Conservation (phyloP, 2,113 vertebrate genomes). For the Xenotilapia longispinis region DNA sequence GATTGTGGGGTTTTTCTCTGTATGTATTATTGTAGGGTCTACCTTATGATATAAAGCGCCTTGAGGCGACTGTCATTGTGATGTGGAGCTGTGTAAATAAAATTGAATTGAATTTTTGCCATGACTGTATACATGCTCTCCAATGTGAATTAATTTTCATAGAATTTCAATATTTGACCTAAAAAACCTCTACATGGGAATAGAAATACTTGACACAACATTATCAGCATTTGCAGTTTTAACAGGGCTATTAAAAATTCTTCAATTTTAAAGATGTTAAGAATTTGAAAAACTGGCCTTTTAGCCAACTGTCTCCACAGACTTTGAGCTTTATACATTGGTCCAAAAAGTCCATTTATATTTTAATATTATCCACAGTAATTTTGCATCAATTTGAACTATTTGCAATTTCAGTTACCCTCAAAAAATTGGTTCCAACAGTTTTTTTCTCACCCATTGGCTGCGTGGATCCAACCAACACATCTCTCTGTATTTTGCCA, state of each 20-base stretch:
- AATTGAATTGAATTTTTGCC: not conserved
- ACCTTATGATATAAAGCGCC: not conserved
- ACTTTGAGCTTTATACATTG: not conserved
- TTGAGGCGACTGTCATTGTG: not conserved
- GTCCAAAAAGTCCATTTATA: not conserved
- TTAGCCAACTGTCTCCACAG: not conserved
- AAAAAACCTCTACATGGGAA: not conserved
- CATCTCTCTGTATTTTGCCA: slow-evolving; percentile 94
- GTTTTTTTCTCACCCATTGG: slow-evolving; percentile 79
- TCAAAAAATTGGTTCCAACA: not conserved
- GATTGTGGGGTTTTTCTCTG: not conserved
- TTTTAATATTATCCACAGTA: not conserved
- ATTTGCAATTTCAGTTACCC: not conserved
- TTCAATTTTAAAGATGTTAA: not conserved
- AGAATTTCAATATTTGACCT: not conserved
- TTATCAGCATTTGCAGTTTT: not conserved
- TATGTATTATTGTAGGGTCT: not conserved
- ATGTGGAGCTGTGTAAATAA: not conserved
- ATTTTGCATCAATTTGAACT: not conserved
- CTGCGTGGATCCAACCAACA: slow-evolving; percentile 84
- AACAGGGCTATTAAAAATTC: not conserved
- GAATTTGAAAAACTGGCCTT: not conserved
- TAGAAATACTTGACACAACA: not conserved
- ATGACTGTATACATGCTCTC: not conserved
- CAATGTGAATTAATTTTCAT: not conserved